Evolutionary conservation across 2,888 invertebrate species (phyloP).

Genomic region (Tenthredo scrophulariae): DNA sequence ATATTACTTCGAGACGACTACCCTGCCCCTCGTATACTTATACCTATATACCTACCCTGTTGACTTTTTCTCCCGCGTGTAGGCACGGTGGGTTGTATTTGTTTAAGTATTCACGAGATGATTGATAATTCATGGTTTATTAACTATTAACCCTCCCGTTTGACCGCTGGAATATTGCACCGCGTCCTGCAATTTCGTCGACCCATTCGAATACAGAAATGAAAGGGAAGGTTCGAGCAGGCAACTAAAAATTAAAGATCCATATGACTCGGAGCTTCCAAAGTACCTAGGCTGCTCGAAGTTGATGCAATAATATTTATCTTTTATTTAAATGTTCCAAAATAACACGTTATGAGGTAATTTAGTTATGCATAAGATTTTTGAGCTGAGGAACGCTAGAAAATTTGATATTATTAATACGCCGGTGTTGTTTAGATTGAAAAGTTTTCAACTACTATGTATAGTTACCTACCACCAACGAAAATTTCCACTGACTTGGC

Average conservation of each 20-base stretch:
- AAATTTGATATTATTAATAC: slow-evolving; percentile 2
- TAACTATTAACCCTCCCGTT: slow-evolving; percentile 48
- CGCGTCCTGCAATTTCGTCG: slow-evolving; percentile 40
- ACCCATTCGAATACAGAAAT: slow-evolving; percentile 38
- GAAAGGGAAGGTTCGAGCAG: slow-evolving; percentile 13
- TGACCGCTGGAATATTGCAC: slow-evolving; percentile 48
- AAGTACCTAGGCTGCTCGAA: neutral
- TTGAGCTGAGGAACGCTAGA: neutral
- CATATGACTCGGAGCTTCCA: neutral
- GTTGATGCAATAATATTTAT: neutral
- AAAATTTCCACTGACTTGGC: neutral
- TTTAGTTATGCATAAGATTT: neutral
- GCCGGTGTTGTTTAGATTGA: neutral
- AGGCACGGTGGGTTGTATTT: slow-evolving; percentile 24
- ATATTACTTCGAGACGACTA: neutral
- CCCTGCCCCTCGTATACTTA: neutral
- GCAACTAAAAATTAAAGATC: slow-evolving; percentile 22
- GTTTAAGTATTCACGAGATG: slow-evolving; percentile 36
- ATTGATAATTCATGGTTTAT: slow-evolving; percentile 38
- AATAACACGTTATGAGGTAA: neutral
- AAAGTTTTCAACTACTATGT: slow-evolving; percentile 9
- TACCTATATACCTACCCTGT: neutral
- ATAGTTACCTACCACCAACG: neutral
- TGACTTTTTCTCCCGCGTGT: slow-evolving; percentile 16
- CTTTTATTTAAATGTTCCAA: neutral